Evolutionary conservation across 1,140 invertebrate genomes (phyloP).

Genomic region (Artemia franciscana): DNA sequence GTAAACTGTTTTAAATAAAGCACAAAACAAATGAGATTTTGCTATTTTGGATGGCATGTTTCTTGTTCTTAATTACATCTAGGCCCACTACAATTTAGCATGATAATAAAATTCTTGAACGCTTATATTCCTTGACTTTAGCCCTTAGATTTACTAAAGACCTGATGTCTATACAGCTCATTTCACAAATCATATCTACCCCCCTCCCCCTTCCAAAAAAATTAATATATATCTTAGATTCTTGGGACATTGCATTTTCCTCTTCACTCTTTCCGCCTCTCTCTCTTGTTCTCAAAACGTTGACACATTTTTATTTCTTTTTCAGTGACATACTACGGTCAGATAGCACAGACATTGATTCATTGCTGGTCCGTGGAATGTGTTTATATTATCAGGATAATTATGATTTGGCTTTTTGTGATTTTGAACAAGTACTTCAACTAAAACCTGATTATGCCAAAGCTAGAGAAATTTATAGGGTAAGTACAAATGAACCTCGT

Average conservation of each 20-base stretch:
- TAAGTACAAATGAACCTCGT: too few species aligned
- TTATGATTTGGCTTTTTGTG: constrained; percentile 63
- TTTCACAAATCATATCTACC: too few species aligned
- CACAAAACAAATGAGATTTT: too few species aligned
- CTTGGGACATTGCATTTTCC: not conserved
- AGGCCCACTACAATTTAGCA: too few species aligned
- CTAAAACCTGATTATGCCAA: constrained; percentile 73
- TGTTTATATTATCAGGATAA: constrained; percentile 80
- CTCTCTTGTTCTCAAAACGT: constrained; percentile 4
- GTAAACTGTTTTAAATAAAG: too few species aligned
- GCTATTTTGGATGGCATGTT: too few species aligned
- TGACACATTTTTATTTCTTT: constrained; percentile 11
- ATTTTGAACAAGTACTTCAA: constrained; percentile 71
- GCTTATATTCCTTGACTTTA: too few species aligned
- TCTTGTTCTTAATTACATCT: too few species aligned
- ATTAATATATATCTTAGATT: not conserved
- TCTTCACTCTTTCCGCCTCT: not conserved
- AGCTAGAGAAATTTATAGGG: constrained; percentile 62
- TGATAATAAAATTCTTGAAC: too few species aligned
- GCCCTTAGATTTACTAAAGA: too few species aligned
- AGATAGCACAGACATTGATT: constrained; percentile 65
- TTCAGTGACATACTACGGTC: constrained; percentile 48
- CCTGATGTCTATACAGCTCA: not conserved
- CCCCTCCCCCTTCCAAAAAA: too few species aligned
- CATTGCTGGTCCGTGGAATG: constrained; percentile 66